phyloP scores from a whole-genome alignment of 2,888 invertebrate genomes.

The Myathropa florea region DNA sequence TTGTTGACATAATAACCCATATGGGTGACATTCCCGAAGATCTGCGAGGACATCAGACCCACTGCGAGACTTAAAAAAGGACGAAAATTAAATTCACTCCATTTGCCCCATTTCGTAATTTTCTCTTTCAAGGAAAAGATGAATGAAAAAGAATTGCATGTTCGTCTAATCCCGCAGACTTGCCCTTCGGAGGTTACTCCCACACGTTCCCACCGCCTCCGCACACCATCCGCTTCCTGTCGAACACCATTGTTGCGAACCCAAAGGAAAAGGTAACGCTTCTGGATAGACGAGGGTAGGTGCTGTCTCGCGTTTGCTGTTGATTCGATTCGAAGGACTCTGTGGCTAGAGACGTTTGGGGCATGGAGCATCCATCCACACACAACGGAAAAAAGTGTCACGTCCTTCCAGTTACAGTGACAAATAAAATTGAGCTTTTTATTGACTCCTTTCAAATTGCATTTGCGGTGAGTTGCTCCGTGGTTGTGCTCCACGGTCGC shows the following conservation, averaged over 20 bases:
- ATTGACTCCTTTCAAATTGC: slow-evolving; percentile 74
- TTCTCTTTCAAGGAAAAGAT: slow-evolving; percentile 16
- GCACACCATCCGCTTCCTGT: not conserved
- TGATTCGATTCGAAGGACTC: slow-evolving; percentile 47
- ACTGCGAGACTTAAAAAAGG: not conserved
- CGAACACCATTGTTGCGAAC: not conserved
- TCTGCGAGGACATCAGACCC: not conserved
- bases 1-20: slow-evolving; percentile 53
- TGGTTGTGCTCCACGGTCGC: slow-evolving; percentile 22
- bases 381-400: slow-evolving; percentile 69
- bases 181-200: slow-evolving; percentile 40
- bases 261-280: slow-evolving; percentile 51
- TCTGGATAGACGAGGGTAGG: slow-evolving; percentile 5
- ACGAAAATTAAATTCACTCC: slow-evolving; percentile 66
- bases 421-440: slow-evolving; percentile 74
- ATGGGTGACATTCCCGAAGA: slow-evolving; percentile 25
- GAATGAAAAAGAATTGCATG: slow-evolving; percentile 51
- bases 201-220: not conserved
- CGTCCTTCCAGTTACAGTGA: slow-evolving; percentile 73
- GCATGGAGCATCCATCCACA: slow-evolving; percentile 26
- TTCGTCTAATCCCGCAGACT: slow-evolving; percentile 44
- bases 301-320: slow-evolving; percentile 48
- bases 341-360: slow-evolving; percentile 33
- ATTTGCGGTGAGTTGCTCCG: slow-evolving; percentile 69
- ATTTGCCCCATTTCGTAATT: slow-evolving; percentile 52